These are phyloP conservation scores for Brachirus orientalis DNA, from an alignment of 2,113 vertebrate genomes.

Conservation along the genomic window DNA sequence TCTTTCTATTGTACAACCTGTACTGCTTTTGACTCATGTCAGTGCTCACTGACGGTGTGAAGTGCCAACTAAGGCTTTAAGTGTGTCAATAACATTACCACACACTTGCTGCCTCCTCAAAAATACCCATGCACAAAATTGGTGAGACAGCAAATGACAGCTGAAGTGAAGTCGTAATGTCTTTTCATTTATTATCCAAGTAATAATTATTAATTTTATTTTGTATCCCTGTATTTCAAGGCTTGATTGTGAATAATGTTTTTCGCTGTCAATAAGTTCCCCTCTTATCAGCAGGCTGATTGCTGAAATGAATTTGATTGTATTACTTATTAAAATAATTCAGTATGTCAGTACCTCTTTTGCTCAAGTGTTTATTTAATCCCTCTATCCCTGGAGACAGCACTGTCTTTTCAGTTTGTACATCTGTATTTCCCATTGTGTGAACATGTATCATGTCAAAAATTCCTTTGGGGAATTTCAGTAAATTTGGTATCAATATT, in stretches of 20 bases:
- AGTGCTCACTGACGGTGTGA: slow-evolving; percentile 56
- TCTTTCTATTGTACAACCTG: slow-evolving; percentile 35
- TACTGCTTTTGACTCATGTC: slow-evolving; percentile 37
- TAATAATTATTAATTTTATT: slow-evolving; percentile 27
- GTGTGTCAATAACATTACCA: slow-evolving; percentile 47
- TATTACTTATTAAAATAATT: slow-evolving; percentile 71
- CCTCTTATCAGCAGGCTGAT: slow-evolving; percentile 53
- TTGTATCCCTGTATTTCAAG: slow-evolving; percentile 26
- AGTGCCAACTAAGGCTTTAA: slow-evolving; percentile 32
- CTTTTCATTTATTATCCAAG: slow-evolving; percentile 12
- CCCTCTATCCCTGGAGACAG: no score
- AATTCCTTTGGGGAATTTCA: no score
- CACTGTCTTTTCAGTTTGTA: no score
- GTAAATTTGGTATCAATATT: no score
- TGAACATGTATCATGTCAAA: no score
- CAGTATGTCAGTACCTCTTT: slow-evolving; percentile 28
- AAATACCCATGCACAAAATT: slow-evolving; percentile 49
- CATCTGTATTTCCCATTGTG: no score
- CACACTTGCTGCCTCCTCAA: slow-evolving; percentile 60
- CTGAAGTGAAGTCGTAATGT: slow-evolving; percentile 18
- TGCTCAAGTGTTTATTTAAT: background rate
- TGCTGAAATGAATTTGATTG: slow-evolving; percentile 69
- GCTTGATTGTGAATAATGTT: slow-evolving; percentile 37
- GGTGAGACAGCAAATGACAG: slow-evolving; percentile 40
- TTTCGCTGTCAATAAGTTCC: slow-evolving; percentile 38